Evolutionary conservation across 2,797 vertebrate species (phyloP), one percentile per base, ranked within the genome.

Genomic region (Danio choprae): DNA sequence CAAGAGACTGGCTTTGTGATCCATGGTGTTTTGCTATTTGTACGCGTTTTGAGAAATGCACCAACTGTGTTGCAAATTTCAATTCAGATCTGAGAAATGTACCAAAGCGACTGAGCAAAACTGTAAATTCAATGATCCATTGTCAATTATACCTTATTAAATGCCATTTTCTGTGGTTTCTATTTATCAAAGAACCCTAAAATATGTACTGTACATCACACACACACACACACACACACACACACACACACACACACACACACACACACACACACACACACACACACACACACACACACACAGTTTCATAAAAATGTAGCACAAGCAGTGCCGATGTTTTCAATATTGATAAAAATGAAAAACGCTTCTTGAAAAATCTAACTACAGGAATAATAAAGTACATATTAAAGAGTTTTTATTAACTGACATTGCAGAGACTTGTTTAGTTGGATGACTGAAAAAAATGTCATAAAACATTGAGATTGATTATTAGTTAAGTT

Each of bases 401-500:
- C 1, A 67, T n/a, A n/a, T n/a, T n/a, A 46, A 13, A 46, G 12
- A 5, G 12, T 6, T n/a, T n/a, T n/a, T 18, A 8, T 67, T 50
- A 50, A 38, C 16, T 4, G 51, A n/a, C 50, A 68, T 29, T 50
- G 50, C 2, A n/a, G 46, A 51, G 16, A 51, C 0, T 11, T 10
- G 13, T 36, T 50, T 4, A 69, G 67, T 18, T 55, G n/a, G 16
- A 70, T 16, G 46, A 41, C 36, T 70, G 16, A 40, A 51, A 53
- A 60, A 59, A 11, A 6, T 46, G 8, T 22, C 12, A 16, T 13
- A 60, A 38, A 5, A 62, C 6, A 18, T 29, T 29, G 3, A 29
- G 13, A 62, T 60, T 60, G 13, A n/a, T 29, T 11, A 15, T 22
- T 68, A 78, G 40, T 29, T 22, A 60, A 62, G 20, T 64, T 69